Conservation (phyloP, 1,140 invertebrate genomes). For the Thaumatotibia leucotreta region DNA sequence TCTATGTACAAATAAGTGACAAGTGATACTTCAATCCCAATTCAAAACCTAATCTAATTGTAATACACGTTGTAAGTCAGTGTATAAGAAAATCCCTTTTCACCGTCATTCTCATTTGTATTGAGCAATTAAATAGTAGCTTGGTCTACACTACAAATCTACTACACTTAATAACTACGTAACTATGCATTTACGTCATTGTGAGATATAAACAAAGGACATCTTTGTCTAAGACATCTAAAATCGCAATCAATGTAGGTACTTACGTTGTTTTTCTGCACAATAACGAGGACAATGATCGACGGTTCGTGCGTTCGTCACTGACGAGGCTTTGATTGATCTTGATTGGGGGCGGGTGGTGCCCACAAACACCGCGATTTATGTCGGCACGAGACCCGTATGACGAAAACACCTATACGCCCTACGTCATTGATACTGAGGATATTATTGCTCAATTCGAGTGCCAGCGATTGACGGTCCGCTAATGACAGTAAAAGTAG, state of each 20-base stretch:
- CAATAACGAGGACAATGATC: constrained; percentile 16
- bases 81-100: background rate
- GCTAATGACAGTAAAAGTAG: background rate
- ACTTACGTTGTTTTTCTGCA: constrained; percentile 5
- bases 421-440: background rate
- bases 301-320: background rate
- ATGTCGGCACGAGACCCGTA: background rate
- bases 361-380: constrained; percentile 23
- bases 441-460: background rate
- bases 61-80: background rate
- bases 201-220: background rate
- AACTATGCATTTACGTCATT: background rate
- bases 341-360: constrained; percentile 29
- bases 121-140: no score
- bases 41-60: background rate
- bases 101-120: no score
- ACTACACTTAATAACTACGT: background rate
- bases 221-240: background rate
- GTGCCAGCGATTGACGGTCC: background rate
- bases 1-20: no score
- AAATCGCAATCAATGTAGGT: background rate
- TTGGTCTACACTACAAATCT: background rate
- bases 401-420: background rate
- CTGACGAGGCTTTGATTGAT: constrained; percentile 22
- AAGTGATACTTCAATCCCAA: no score